These are phyloP conservation scores for Coturnix japonica DNA, from an alignment of 2,113 vertebrate genomes.

Conservation along the genomic window DNA sequence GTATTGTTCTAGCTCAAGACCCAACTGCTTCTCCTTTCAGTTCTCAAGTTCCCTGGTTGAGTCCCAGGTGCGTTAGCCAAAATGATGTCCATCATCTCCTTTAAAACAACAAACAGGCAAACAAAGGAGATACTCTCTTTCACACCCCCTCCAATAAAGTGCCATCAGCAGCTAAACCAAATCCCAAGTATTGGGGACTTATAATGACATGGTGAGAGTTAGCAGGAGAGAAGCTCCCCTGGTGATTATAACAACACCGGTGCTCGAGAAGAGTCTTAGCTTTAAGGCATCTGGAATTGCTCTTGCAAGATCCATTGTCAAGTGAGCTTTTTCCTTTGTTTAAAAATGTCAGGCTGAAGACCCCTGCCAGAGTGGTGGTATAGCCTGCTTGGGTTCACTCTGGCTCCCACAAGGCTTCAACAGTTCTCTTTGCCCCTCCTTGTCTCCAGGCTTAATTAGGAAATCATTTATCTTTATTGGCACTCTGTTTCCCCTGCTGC, in stretches of 20 bases:
- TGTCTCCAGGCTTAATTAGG: conserved; percentile 73
- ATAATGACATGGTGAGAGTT: conserved; percentile 57
- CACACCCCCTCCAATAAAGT: conserved; percentile 35
- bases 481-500: conserved; percentile 67
- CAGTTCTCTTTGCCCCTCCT: conserved; percentile 66
- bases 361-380: conserved; percentile 72
- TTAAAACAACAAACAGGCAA: conserved; percentile 52
- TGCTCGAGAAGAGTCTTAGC: conserved; percentile 53
- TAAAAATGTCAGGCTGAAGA: conserved; percentile 73
- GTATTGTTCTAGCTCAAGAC: conserved; percentile 42
- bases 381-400: conserved; percentile 61
- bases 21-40: conserved; percentile 60
- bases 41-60: conserved; percentile 66
- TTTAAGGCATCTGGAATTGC: conserved; percentile 70
- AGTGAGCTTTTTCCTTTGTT: conserved; percentile 70
- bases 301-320: conserved; percentile 73
- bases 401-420: conserved; percentile 67
- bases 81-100: conserved; percentile 54
- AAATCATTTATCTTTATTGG: conserved; percentile 74
- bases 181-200: conserved; percentile 38
- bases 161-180: conserved; percentile 62
- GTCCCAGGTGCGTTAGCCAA: conserved; percentile 64
- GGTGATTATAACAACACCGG: conserved; percentile 69
- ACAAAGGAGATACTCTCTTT: conserved; percentile 66
- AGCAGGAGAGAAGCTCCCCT: conserved; percentile 60